Evolutionary conservation across 2,888 invertebrate species (phyloP).

Genomic region (Drosophila colorata): DNA sequence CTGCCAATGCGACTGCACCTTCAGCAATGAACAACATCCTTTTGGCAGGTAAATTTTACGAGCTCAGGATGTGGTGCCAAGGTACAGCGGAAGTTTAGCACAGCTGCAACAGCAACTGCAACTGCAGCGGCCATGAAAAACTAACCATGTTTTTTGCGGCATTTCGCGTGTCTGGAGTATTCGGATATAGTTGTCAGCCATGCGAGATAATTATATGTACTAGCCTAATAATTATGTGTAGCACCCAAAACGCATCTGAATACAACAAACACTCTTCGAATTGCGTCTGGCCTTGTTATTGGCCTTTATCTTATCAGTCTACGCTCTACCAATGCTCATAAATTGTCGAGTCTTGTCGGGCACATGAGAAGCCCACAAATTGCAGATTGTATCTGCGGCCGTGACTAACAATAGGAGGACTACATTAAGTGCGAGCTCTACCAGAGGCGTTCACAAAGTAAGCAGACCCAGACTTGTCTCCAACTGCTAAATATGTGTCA

Average conservation of each 20-base stretch:
- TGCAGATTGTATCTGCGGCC: slow-evolving; percentile 43
- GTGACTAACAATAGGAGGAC: slow-evolving; percentile 12
- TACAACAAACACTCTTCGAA: neutral
- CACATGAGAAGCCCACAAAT: slow-evolving; percentile 40
- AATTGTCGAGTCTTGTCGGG: slow-evolving; percentile 37
- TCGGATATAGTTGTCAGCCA: neutral
- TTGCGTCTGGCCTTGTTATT: slow-evolving; percentile 26
- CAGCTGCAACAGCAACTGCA: slow-evolving; percentile 22
- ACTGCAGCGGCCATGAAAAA: slow-evolving; percentile 31
- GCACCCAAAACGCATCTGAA: slow-evolving; percentile 30
- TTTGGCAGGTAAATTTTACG: slow-evolving; percentile 17
- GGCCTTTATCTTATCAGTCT: slow-evolving; percentile 44
- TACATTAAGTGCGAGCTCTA: neutral
- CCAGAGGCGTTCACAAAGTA: neutral
- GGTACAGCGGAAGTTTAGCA: slow-evolving; percentile 32
- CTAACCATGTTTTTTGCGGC: neutral
- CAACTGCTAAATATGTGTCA: neutral
- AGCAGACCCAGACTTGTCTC: slow-evolving; percentile 6
- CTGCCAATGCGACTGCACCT: slow-evolving; percentile 14
- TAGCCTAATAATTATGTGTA: neutral
- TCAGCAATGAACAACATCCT: slow-evolving; percentile 40
- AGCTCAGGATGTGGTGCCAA: slow-evolving; percentile 40
- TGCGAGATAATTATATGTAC: slow-evolving; percentile 13
- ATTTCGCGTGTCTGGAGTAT: slow-evolving; percentile 19
- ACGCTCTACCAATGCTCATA: slow-evolving; percentile 25